Evolutionary conservation across 2,113 vertebrate species (phyloP), one percentile per base, ranked within the genome.

Genomic region (Mustelus asterias): DNA sequence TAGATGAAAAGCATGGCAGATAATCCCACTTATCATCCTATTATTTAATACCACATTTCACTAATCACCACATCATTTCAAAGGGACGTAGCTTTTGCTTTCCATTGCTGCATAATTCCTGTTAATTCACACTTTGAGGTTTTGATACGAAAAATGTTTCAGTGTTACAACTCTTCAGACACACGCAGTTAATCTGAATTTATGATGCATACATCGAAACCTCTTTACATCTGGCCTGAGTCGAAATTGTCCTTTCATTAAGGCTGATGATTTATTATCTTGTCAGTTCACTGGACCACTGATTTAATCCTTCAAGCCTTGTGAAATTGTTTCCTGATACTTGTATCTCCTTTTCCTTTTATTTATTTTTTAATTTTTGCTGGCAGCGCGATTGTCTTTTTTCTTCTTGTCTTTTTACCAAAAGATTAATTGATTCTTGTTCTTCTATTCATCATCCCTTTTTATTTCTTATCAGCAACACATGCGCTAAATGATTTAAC

Each of bases 181-280:
- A 48, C 41, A n/a, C 37, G 14, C 41, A 95, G 33, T 72, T 95
- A 72, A 95, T 26, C 93, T 94, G n/a, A 95, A 95, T 95, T 95
- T 70, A 72, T 95, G 24, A 70, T 54, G 67, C 44, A 29, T 44
- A 26, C n/a, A 44, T 33, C 26, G 33, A 95, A 94, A 76, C 67
- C 41, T 72, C 48, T 72, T 44, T 48, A 54, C 67, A 48, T 44
- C 29, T 54, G 44, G 22, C 44, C 69, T 33, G 48, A 95, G 26
- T 54, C 1, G 11, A 54, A 72, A 72, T 33, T 72, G 41, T 54
- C 69, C 10, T 29, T 18, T 95, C 93, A 72, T 44, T 72, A 72
- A 33, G 2, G 88, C 54, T 90, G 54, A 90, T 90, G 88, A 90
- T 90, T 90, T 90, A 60, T 60, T 90, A 11, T 44, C 69, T 13